These are phyloP conservation scores for Drosophila sordidapex DNA, from an alignment of 2,888 invertebrate genomes.

Conservation along the genomic window DNA sequence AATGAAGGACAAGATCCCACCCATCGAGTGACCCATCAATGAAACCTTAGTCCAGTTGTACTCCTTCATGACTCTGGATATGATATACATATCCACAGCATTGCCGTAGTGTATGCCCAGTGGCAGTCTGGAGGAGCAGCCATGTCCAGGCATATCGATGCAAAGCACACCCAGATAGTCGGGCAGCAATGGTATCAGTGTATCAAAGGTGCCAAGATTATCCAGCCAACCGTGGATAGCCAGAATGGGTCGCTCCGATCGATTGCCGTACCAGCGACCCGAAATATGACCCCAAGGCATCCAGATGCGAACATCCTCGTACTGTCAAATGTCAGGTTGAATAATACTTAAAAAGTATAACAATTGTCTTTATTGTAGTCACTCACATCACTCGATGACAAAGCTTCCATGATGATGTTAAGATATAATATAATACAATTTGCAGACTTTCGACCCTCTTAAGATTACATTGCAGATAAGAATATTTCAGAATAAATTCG, in stretches of 20 bases:
- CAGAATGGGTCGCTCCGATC: slow-evolving; percentile 87
- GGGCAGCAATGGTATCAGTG: slow-evolving; percentile 87
- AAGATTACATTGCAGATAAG: too few species aligned
- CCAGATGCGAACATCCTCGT: slow-evolving; percentile 88
- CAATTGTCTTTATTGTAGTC: neutral
- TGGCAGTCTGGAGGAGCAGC: slow-evolving; percentile 88
- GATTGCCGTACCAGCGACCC: slow-evolving; percentile 89
- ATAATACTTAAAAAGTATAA: neutral
- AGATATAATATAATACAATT: neutral
- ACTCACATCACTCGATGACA: slow-evolving; percentile 41
- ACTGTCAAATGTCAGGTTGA: slow-evolving; percentile 60
- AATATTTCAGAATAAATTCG: too few species aligned
- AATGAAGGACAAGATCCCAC: slow-evolving; percentile 86
- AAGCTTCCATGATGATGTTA: slow-evolving; percentile 23
- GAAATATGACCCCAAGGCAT: slow-evolving; percentile 89
- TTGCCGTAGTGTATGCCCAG: slow-evolving; percentile 84
- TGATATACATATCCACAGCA: too few species aligned
- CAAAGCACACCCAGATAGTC: slow-evolving; percentile 86
- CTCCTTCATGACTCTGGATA: too few species aligned
- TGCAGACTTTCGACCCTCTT: neutral
- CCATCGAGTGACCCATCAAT: slow-evolving; percentile 88
- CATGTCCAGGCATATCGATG: slow-evolving; percentile 89
- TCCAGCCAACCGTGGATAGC: slow-evolving; percentile 91
- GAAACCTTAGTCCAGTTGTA: slow-evolving; percentile 59
- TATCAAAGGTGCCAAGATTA: slow-evolving; percentile 90